Conservation (phyloP, 2,113 vertebrate genomes). For the Cephalopterus ornatus region DNA sequence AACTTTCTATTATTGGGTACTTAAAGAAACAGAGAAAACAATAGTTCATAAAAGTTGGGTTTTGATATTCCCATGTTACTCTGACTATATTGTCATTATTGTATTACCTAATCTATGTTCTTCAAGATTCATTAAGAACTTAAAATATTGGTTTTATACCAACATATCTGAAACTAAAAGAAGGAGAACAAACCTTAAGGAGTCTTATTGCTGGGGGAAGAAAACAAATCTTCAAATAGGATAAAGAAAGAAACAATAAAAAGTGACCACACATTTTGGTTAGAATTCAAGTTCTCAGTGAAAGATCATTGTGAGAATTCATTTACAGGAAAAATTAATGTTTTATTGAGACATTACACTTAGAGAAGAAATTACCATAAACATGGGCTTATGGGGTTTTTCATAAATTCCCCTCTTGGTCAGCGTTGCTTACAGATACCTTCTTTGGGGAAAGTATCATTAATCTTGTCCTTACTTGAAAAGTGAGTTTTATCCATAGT, state of each 20-base stretch:
- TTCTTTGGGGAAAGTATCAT: neutral
- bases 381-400: rapidly evolving
- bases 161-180: neutral
- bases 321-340: neutral
- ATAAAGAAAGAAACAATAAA: neutral
- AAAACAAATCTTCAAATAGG: neutral
- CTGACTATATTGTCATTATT: neutral
- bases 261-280: neutral
- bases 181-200: neutral
- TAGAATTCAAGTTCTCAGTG: neutral
- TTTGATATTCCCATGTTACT: neutral
- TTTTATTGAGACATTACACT: neutral
- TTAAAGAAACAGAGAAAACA: neutral
- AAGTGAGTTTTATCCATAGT: neutral
- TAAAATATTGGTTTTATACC: neutral
- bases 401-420: neutral
- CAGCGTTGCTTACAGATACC: neutral
- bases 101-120: neutral
- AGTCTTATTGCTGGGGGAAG: neutral
- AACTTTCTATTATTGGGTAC: neutral
- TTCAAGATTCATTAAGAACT: neutral
- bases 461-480: neutral
- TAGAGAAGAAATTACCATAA: neutral
- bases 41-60: neutral
- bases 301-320: neutral